Percentiles rank a stretch among this genome's conserved stretches.
Conservation (phyloP, 2,797 vertebrate species). For the Sebastes baramenuke region DNA sequence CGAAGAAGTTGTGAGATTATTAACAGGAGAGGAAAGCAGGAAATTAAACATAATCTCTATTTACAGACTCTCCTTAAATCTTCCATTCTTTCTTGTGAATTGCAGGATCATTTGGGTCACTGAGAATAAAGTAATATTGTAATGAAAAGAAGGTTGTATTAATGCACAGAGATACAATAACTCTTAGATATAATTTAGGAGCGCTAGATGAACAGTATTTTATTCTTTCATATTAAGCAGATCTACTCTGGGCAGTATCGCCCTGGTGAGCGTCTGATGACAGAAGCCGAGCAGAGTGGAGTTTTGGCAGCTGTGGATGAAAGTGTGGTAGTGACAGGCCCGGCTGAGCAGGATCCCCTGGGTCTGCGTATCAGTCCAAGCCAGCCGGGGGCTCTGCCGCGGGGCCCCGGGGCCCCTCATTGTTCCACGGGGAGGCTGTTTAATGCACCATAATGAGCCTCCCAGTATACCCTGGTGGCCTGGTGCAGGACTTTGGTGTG, state of each 20-base stretch:
- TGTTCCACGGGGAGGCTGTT: constrained; percentile 73
- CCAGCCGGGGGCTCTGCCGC: constrained; percentile 74
- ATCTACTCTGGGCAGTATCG: neutral
- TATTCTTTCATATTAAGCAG: neutral
- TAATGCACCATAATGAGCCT: constrained; percentile 80
- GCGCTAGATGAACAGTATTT: neutral
- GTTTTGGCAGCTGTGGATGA: constrained; percentile 61
- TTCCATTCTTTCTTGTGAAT: neutral
- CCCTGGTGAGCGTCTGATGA: constrained; percentile 8
- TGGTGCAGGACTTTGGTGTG: constrained; percentile 51
- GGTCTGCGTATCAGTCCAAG: constrained; percentile 74
- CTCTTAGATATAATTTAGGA: neutral
- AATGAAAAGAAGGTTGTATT: neutral
- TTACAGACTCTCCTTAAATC: neutral
- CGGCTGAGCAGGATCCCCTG: constrained; percentile 66
- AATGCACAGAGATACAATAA: neutral
- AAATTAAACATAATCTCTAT: neutral
- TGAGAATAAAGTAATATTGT: too few species aligned
- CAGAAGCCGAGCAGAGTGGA: constrained; percentile 29
- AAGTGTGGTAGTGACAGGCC: constrained; percentile 52
- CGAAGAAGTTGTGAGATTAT: neutral
- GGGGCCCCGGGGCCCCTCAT: constrained; percentile 63
- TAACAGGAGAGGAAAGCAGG: neutral
- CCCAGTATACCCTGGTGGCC: constrained; percentile 61
- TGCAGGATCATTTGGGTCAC: neutral